Percentiles rank a stretch among this genome's conserved stretches.
Evolutionary conservation across 2,888 invertebrate species (phyloP).

Genomic region (Lasius platythorax): DNA sequence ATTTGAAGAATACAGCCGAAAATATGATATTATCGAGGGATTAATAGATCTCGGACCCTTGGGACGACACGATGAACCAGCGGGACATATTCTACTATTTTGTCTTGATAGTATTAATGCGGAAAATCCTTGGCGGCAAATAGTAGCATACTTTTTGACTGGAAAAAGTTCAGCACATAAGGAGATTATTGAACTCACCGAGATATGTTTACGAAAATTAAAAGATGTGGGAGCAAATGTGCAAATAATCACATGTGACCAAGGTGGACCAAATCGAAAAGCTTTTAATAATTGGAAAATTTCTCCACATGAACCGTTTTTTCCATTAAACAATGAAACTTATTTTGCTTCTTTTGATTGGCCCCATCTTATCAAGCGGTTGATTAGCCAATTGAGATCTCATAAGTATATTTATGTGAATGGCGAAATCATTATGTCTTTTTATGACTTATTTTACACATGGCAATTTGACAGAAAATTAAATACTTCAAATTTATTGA

Average conservation of each 20-base stretch:
- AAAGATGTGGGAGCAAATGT: not conserved
- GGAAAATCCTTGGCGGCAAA: not conserved
- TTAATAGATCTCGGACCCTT: not conserved
- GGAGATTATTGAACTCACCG: not conserved
- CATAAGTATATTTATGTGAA: too few relatives aligned
- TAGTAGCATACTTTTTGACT: not conserved
- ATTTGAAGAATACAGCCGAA: not conserved
- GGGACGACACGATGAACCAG: constrained; percentile 1
- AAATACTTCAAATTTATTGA: too few relatives aligned
- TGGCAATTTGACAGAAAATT: too few relatives aligned
- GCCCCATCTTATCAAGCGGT: too few relatives aligned
- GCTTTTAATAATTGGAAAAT: constrained; percentile 6
- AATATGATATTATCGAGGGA: not conserved
- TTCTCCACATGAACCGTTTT: too few relatives aligned
- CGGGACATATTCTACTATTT: constrained; percentile 10
- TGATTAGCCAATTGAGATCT: too few relatives aligned
- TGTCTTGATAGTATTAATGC: constrained; percentile 15
- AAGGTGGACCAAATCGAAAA: too few relatives aligned
- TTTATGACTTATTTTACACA: too few relatives aligned
- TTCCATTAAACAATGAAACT: too few relatives aligned
- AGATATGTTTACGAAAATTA: not conserved
- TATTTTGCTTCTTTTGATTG: constrained; percentile 15
- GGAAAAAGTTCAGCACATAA: not conserved
- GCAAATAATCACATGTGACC: not conserved
- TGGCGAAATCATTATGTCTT: too few relatives aligned